Evolutionary conservation across 2,888 invertebrate genomes (phyloP).

Genomic region (Chrysodeixis includens): DNA sequence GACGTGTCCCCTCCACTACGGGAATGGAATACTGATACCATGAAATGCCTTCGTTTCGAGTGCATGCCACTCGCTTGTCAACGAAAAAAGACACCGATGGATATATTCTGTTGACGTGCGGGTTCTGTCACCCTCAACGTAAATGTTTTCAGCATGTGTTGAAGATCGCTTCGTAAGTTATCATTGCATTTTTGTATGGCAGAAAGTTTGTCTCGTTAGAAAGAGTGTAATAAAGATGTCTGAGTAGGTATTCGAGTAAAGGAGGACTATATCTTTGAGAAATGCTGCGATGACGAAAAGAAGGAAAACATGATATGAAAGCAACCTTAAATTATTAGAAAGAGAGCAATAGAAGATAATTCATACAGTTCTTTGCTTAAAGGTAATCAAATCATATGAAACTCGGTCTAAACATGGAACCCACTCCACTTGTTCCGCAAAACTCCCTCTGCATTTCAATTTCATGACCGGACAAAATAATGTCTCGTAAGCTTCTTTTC

Average conservation of each 20-base stretch:
- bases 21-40: constrained; percentile 80
- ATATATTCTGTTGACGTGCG: constrained; percentile 40
- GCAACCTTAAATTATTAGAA: no score
- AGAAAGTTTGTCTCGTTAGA: background rate
- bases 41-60: constrained; percentile 58
- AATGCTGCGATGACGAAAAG: no score
- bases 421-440: background rate
- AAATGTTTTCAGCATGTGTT: constrained; percentile 1
- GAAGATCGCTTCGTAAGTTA: background rate
- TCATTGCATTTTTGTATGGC: background rate
- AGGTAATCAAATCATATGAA: no score
- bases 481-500: background rate
- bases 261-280: no score
- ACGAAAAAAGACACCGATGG: constrained; percentile 48
- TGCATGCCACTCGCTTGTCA: constrained; percentile 56
- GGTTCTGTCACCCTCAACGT: constrained; percentile 23
- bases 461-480: background rate
- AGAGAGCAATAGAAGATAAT: no score
- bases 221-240: no score
- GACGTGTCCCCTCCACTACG: constrained; percentile 72
- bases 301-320: no score
- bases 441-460: background rate
- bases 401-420: no score
- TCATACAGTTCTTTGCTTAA: no score
- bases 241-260: no score